Evolutionary conservation across 2,888 invertebrate genomes (phyloP), one percentile per base, ranked within the genome.

Genomic region (Teleiodes luculella): DNA sequence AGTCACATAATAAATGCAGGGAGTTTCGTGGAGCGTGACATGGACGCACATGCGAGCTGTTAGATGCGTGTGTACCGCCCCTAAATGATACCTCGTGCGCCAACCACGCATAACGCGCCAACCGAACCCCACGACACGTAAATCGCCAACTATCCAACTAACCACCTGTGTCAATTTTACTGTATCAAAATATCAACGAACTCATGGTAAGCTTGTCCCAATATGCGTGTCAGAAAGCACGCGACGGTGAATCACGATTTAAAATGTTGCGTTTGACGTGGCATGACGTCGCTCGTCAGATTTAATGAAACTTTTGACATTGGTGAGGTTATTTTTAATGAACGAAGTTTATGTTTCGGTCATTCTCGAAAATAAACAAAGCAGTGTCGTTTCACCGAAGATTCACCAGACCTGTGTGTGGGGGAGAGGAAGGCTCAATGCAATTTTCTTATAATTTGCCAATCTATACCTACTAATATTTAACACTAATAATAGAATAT

Each of bases 51-150:
- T 56, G 58, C 61, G 56, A 60, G 67, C 76, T 75, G 76, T 72
- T 77, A 79, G 78, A 67, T 71, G 70, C 64, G 70, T 64, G 62
- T 59, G 62, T 76, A 76, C 74, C 74, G 74, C 72, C 66, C 61
- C 52, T 68, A 65, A 65, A 68, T 67, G 62, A 28, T 20, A n/a
- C 18, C 16, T 41, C 16, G 7, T 67, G 66, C 61, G 65, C 47
- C 65, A 65, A 47, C 63, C 66, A 69, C 62, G 73, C 72, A 68
- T 74, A 65, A 55, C 55, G 46, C 37, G 43, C 50, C n/a, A 48
- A 47, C 49, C 53, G 53, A 48, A 52, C 57, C 49, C 46, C 13
- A 6, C 30, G 13, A 33, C 41, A 33, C 30, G 13, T 14, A 31
- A 11, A 8, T 11, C 20, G 6, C 24, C 24, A 24, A 48, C 14